Base-by-base conservation (phyloP, 1,140 invertebrate genomes). In the Drosophila seguyi region DNA sequence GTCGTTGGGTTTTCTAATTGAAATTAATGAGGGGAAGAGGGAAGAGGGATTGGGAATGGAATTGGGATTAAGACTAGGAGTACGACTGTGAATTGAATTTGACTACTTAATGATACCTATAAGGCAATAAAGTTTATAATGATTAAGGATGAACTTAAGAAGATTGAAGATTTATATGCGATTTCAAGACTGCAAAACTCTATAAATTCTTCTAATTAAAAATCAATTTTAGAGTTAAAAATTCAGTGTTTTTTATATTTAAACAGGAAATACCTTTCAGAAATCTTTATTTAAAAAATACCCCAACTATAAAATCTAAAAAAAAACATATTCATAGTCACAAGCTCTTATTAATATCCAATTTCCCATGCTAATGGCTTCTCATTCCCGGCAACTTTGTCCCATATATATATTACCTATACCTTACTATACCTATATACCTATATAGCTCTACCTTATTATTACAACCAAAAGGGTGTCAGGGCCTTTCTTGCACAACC, bases 401-500 rank as follows among this genome's bases (percentile, higher is more conserved):
- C 8, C 39, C 10, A 10, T 4, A 18, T n/a, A n/a, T n/a, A n/a
- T n/a, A n/a, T n/a, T n/a, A n/a, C n/a, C n/a, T n/a, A n/a, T n/a
- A n/a, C n/a, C n/a, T n/a, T n/a, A n/a, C n/a, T n/a, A n/a, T n/a
- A n/a, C n/a, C n/a, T n/a, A n/a, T n/a, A 41, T 18, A 34, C 10
- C 10, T 31, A 18, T 18, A 18, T 42, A n/a, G n/a, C n/a, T n/a
- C n/a, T n/a, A n/a, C n/a, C n/a, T n/a, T n/a, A 20, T 20, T 42
- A 25, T 25, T 25, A 2, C 25, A 4, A 25, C 25, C 25, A 25
- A 25, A 25, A 25, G 25, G 44, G 44, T 50, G 63, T 45, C 61
- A 41, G 60, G 61, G 31, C n/a, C 53, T 48, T 41, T 16, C 53
- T 48, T 41, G 18, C 27, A 48, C 65, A 69, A 48, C 29, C 68